A percentile compares a stretch with the other conserved stretches of the same genome.
Evolutionary conservation across 30 jellyfish, hydroid and myxozoan species (phyloP).

Genomic region (Aurelia sp.): DNA sequence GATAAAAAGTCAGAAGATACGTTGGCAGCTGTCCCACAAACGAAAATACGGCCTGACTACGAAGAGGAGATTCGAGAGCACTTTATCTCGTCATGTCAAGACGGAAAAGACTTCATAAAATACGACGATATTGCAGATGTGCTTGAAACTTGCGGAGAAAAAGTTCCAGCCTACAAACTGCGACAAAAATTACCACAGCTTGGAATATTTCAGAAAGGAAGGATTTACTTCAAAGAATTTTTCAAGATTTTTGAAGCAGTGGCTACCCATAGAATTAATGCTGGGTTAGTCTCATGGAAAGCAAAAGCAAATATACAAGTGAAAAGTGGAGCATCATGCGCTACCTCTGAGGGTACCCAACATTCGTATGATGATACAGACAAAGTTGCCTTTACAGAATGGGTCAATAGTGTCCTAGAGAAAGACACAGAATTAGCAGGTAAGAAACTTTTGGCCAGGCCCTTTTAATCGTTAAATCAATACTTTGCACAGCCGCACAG

Average conservation of each 20-base stretch:
- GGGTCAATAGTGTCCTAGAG: conserved; percentile 47
- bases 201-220: conserved; percentile 3
- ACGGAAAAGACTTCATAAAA: conserved; percentile 32
- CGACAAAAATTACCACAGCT: conserved; percentile 38
- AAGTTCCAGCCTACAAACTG: conserved; percentile 59
- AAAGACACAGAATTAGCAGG: conserved; percentile 41
- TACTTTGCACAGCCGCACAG: no score
- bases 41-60: neutral
- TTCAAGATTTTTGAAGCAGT: conserved; percentile 4
- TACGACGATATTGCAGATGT: conserved; percentile 14
- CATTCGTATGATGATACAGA: conserved; percentile 77
- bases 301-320: conserved; percentile 22
- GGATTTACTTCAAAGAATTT: conserved; percentile 35
- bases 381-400: conserved; percentile 61
- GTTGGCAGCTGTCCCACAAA: neutral
- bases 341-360: conserved; percentile 67
- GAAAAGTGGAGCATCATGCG: conserved; percentile 26
- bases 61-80: conserved; percentile 19
- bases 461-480: no score
- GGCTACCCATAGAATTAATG: neutral
- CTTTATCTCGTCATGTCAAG: conserved; percentile 9
- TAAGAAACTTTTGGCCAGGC: neutral
- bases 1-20: neutral
- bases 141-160: conserved; percentile 54
- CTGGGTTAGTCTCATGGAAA: conserved; percentile 7